phyloP scores from a whole-genome alignment of 2,113 vertebrate species.

The Psettodes erumei region DNA sequence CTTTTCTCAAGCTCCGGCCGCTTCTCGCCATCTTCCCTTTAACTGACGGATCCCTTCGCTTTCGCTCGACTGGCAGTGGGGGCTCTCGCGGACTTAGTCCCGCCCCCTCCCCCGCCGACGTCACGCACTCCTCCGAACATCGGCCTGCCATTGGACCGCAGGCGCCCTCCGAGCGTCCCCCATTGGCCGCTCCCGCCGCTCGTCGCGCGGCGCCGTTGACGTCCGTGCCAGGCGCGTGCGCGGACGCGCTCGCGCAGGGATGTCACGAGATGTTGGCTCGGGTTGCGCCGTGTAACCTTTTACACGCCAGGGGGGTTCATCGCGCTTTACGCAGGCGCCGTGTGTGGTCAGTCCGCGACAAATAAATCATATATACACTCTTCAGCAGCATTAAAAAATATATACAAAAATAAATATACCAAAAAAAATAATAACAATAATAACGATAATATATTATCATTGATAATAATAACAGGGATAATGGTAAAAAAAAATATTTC shows the following conservation, averaged over 20 bases:
- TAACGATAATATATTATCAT: no score
- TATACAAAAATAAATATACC: no score
- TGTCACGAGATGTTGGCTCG: conserved; percentile 79
- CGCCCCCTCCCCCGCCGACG: not conserved
- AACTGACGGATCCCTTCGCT: conserved; percentile 16
- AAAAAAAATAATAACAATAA: no score
- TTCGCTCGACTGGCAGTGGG: not conserved
- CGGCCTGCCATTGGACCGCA: conserved; percentile 54
- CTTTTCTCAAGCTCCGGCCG: conserved; percentile 70
- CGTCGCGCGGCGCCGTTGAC: conserved; percentile 37
- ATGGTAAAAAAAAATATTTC: no score
- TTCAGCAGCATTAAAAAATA: no score
- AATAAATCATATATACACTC: no score
- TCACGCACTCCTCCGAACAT: not conserved
- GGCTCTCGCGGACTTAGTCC: not conserved
- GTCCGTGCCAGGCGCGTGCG: not conserved
- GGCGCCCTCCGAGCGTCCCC: accelerated
- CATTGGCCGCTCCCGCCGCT: conserved; percentile 54
- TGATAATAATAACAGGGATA: no score
- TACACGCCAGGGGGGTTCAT: no score
- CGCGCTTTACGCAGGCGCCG: no score
- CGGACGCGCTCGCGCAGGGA: conserved; percentile 37
- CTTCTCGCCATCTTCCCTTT: conserved; percentile 83
- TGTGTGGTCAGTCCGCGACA: no score
- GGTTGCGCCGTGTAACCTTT: conserved; percentile 48